Base-by-base conservation (phyloP, 2,888 invertebrate genomes). In the Ennomos erosarius region DNA sequence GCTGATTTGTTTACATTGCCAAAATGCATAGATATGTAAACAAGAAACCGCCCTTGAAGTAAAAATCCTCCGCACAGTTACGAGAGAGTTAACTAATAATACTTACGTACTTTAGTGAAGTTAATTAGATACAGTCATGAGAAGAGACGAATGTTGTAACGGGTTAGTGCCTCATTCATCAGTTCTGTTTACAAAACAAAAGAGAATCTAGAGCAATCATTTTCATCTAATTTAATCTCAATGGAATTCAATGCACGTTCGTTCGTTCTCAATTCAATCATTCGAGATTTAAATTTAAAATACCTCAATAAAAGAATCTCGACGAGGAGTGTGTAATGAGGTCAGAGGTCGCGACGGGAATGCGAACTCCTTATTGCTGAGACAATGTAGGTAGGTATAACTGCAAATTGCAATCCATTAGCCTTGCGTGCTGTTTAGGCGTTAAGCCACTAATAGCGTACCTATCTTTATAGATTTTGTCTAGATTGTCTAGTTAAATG, bases 391-490 rank as follows among this genome's bases (percentile, higher is more conserved):
- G n/a, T n/a, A n/a, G n/a, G n/a, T n/a, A n/a, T n/a, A n/a, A n/a
- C n/a, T n/a, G n/a, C n/a, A n/a, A n/a, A n/a, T 75, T 79, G 82
- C 79, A 76, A 80, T 78, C 81, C 80, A 85, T 87, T 86, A 88
- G 83, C 87, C 88, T 89, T 86, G 90, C 81, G 75, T 71, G 85
- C 85, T 84, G 82, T 86, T 88, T 85, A 88, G 81, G 76, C 75
- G 75, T 75, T 77, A 51, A 63, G 58, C 46, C 36, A 39, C 36
- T 64, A 73, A 74, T 73, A 69, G 69, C 70, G 62, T 65, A 65
- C 74, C 74, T 78, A 65, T 75, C 74, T 78, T 50, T 75, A 72
- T 75, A 80, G 76, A 76, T 78, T 73, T 74, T 11, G 50, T 50
- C 72, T 59, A 55, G 64, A 62, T 60, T 66, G 67, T 58, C 59